A percentile compares a stretch with the other conserved stretches of the same genome.
Conservation (phyloP, 2,888 invertebrate genomes). For the Scaeva pyrastri region DNA sequence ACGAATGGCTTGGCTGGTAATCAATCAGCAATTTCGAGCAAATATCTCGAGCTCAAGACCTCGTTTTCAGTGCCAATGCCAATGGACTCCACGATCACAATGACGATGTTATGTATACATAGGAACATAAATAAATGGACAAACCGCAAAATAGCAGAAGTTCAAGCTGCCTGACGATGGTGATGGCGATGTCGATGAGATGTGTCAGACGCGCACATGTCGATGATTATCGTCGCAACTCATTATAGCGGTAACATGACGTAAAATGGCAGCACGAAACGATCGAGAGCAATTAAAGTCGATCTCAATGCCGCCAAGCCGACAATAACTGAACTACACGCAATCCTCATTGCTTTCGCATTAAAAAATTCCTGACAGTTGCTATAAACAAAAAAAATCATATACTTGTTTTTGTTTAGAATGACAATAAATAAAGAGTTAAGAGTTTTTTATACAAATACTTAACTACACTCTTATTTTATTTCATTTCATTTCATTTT, state of each 20-base stretch:
- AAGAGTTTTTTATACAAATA: not conserved
- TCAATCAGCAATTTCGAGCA: slow-evolving; percentile 71
- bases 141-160: slow-evolving; percentile 30
- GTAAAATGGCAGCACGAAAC: slow-evolving; percentile 65
- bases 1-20: slow-evolving; percentile 25
- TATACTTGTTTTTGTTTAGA: slow-evolving; percentile 24
- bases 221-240: slow-evolving; percentile 73
- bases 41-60: slow-evolving; percentile 29
- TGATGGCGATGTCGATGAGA: slow-evolving; percentile 42
- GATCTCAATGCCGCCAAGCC: slow-evolving; percentile 49
- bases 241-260: slow-evolving; percentile 73
- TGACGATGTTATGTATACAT: not conserved
- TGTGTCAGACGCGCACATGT: slow-evolving; percentile 72
- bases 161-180: slow-evolving; percentile 37
- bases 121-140: slow-evolving; percentile 45
- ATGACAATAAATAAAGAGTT: not conserved
- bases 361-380: slow-evolving; percentile 20
- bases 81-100: slow-evolving; percentile 53
- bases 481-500: too few relatives aligned
- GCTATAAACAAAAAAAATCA: not conserved
- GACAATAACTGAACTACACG: slow-evolving; percentile 25
- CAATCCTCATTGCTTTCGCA: slow-evolving; percentile 31
- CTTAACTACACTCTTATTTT: too few relatives aligned
- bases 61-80: slow-evolving; percentile 67
- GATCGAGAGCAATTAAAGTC: slow-evolving; percentile 72